A percentile compares a stretch with the other conserved stretches of the same genome.
These are phyloP conservation scores for Coreoperca whiteheadi DNA, from an alignment of 2,113 vertebrate species.

Conservation along the genomic window DNA sequence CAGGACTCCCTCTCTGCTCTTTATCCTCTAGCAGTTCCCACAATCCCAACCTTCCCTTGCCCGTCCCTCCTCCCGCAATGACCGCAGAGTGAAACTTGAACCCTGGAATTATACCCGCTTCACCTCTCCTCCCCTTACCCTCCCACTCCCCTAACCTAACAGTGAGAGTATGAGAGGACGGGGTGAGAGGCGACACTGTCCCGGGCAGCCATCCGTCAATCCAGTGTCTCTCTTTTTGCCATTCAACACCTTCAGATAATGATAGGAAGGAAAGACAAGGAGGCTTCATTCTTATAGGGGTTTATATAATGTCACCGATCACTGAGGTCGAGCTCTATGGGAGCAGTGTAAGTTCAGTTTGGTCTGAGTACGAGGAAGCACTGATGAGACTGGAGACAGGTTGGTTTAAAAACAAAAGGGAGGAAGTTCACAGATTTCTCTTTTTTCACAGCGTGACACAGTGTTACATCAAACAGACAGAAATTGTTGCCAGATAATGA, in stretches of 20 bases:
- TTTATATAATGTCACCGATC: slow-evolving; percentile 63
- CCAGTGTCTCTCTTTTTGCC: slow-evolving; percentile 50
- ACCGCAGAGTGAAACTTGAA: slow-evolving; percentile 84
- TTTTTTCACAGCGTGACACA: slow-evolving; percentile 12
- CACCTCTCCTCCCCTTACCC: slow-evolving; percentile 27
- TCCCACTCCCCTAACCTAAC: slow-evolving; percentile 32
- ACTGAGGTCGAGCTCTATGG: slow-evolving; percentile 23
- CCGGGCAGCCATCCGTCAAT: slow-evolving; percentile 58
- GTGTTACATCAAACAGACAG: background rate
- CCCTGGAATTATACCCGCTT: slow-evolving; percentile 77
- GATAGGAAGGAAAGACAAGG: slow-evolving; percentile 60
- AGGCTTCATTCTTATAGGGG: slow-evolving; percentile 61
- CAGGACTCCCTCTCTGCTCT: slow-evolving; percentile 76
- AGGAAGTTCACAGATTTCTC: slow-evolving; percentile 54
- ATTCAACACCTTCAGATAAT: slow-evolving; percentile 70
- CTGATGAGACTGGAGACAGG: slow-evolving; percentile 3
- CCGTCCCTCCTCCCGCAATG: slow-evolving; percentile 67
- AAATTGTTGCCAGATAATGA: slow-evolving; percentile 18
- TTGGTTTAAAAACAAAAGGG: slow-evolving; percentile 49
- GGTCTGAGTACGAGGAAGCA: slow-evolving; percentile 5
- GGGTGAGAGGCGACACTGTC: slow-evolving; percentile 50
- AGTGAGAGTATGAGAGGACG: slow-evolving; percentile 70
- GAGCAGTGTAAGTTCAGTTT: slow-evolving; percentile 34
- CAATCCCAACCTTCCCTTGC: slow-evolving; percentile 71
- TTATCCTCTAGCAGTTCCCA: slow-evolving; percentile 76